Conservation (phyloP, 2,113 vertebrate species). For the Sciurus niger region DNA sequence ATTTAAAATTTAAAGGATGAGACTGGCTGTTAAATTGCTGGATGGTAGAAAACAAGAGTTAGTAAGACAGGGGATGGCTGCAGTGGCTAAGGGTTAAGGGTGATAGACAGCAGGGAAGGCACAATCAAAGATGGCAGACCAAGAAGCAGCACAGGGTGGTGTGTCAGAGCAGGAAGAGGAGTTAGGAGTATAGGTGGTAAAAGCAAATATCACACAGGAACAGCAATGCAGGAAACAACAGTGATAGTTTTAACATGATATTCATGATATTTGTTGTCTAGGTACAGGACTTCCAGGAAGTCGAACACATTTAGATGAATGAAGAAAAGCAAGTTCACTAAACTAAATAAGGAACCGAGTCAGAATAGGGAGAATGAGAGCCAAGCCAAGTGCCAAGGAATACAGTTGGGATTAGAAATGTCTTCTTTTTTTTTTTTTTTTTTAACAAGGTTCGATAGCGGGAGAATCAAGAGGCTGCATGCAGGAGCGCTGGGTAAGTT, state of each 20-base stretch:
- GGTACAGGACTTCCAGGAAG: neutral
- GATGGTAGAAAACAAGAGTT: neutral
- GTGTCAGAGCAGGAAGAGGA: no score
- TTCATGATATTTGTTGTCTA: neutral
- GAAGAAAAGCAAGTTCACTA: neutral
- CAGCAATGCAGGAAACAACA: neutral
- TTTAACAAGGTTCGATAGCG: neutral
- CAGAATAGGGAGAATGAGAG: neutral
- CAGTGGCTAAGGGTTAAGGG: neutral
- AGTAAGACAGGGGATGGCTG: neutral
- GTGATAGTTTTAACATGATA: neutral
- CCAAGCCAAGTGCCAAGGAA: neutral
- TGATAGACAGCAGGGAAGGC: neutral
- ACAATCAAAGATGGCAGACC: neutral
- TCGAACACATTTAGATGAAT: neutral
- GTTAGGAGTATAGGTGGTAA: accelerated
- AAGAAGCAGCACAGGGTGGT: neutral
- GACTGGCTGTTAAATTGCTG: neutral
- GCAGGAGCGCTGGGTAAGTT: neutral
- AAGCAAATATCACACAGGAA: neutral
- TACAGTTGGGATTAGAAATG: neutral
- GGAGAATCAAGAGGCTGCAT: neutral
- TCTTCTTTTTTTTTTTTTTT: neutral
- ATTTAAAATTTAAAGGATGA: neutral
- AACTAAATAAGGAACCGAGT: neutral